phyloP scores from a whole-genome alignment of 2,888 invertebrate species.

The Tenthredo livida region DNA sequence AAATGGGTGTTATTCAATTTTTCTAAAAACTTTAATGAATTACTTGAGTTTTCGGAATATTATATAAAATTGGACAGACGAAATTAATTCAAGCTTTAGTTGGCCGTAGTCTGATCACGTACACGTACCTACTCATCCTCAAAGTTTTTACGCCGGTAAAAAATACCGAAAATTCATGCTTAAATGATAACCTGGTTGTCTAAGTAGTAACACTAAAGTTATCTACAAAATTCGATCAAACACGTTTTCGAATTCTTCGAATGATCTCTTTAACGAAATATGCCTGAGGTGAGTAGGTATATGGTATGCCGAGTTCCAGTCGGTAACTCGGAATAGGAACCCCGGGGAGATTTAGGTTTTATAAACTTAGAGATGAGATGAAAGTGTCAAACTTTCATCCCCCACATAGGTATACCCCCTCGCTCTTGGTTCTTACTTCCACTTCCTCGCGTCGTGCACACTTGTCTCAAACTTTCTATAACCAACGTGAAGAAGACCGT shows the following conservation, averaged over 20 bases:
- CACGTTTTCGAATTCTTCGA: slow-evolving; percentile 15
- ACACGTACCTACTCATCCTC: background rate
- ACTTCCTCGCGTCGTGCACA: slow-evolving; percentile 7
- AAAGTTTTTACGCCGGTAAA: background rate
- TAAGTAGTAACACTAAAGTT: background rate
- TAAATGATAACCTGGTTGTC: background rate
- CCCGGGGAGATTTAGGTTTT: slow-evolving; percentile 12
- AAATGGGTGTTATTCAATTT: background rate
- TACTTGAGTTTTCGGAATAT: background rate
- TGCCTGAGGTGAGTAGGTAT: background rate
- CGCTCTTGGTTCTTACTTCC: background rate
- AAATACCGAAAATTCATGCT: background rate
- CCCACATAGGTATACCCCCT: background rate
- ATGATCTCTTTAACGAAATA: slow-evolving; percentile 16
- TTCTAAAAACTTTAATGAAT: background rate
- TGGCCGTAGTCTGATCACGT: background rate
- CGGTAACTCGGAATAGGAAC: background rate
- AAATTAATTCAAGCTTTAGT: background rate
- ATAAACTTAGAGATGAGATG: slow-evolving; percentile 48
- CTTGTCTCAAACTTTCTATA: background rate
- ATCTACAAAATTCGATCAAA: background rate
- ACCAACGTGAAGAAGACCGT: background rate
- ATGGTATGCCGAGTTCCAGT: background rate
- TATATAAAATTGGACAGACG: background rate
- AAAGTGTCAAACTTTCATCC: slow-evolving; percentile 37